Conservation (phyloP, 2,797 vertebrate genomes). For the Rousettus madagascariensis region DNA sequence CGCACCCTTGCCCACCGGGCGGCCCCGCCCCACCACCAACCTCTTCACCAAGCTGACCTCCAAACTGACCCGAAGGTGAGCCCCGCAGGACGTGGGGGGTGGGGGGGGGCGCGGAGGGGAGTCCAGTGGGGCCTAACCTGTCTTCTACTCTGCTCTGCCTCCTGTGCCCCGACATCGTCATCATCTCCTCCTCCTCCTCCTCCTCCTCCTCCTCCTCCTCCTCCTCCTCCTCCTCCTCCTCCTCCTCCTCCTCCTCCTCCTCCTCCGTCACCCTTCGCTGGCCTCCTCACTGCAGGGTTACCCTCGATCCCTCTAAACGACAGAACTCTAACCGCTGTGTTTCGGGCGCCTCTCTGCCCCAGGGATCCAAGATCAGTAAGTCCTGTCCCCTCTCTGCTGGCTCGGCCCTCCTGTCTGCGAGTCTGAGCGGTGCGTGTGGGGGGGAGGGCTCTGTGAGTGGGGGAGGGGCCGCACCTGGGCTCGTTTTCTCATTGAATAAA, state of each 20-base stretch:
- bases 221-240: background rate
- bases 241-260: background rate
- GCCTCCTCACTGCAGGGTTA: constrained; percentile 89
- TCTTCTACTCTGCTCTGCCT: constrained; percentile 62
- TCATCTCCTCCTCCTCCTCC: background rate
- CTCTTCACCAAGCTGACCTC: constrained; percentile 98
- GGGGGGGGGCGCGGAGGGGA: accelerated
- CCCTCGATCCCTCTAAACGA: constrained; percentile 98
- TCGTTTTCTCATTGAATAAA: background rate
- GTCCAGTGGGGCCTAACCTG: constrained; percentile 24
- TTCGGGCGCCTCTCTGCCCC: constrained; percentile 94
- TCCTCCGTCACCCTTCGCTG: constrained; percentile 13
- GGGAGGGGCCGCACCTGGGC: background rate
- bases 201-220: background rate
- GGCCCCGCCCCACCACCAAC: constrained; percentile 93
- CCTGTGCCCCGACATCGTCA: background rate
- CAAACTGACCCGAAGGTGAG: constrained; percentile 95
- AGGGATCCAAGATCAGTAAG: constrained; percentile 99
- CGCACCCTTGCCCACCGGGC: constrained; percentile 88
- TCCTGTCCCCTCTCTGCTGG: constrained; percentile 71
- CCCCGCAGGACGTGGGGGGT: accelerated
- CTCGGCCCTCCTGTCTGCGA: background rate
- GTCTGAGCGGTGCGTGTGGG: background rate
- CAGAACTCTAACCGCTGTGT: constrained; percentile 98
- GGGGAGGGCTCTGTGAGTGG: background rate